Percentiles rank a stretch among this genome's conserved stretches.
Conservation (phyloP, 2,888 invertebrate species). For the Caenorhabditis doughertyi region DNA sequence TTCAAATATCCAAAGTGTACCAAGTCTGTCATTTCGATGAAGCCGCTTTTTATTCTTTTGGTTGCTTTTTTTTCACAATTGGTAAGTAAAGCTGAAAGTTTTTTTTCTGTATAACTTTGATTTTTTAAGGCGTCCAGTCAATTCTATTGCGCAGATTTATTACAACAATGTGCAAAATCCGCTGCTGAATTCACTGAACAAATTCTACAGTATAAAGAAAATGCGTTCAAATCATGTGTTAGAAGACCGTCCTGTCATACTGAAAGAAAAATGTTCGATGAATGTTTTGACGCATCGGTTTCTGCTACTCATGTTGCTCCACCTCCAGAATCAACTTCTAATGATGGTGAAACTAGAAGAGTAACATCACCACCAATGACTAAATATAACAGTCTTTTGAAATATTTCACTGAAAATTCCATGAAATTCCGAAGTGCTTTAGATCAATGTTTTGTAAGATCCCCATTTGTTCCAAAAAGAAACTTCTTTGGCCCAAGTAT, state of each 20-base stretch:
- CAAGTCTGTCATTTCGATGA: conserved; percentile 41
- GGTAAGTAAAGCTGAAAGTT: neutral
- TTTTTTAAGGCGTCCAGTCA: conserved; percentile 44
- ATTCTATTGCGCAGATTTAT: conserved; percentile 77
- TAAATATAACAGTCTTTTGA: conserved; percentile 44
- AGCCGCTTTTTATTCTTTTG: conserved; percentile 10
- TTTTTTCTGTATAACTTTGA: neutral
- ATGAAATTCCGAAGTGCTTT: conserved; percentile 62
- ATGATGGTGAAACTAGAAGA: conserved; percentile 55
- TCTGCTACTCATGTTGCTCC: conserved; percentile 60
- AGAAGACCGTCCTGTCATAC: conserved; percentile 74
- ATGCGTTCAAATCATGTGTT: conserved; percentile 77
- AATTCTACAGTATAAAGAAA: conserved; percentile 72
- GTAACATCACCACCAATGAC: conserved; percentile 40
- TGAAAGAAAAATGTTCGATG: conserved; percentile 77
- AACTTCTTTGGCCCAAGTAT: conserved; percentile 66
- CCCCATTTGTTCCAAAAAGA: conserved; percentile 68
- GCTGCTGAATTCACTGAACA: conserved; percentile 75
- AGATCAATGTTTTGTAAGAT: conserved; percentile 69
- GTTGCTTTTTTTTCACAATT: neutral
- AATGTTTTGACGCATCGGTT: conserved; percentile 76
- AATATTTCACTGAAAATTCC: conserved; percentile 59
- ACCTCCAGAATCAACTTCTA: conserved; percentile 9
- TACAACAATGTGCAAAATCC: conserved; percentile 76
- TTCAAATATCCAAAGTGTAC: conserved; percentile 52